Percentiles rank a stretch among this genome's conserved stretches.
Conservation (phyloP, 2,797 vertebrate genomes). For the Bradypodion pumilum region DNA sequence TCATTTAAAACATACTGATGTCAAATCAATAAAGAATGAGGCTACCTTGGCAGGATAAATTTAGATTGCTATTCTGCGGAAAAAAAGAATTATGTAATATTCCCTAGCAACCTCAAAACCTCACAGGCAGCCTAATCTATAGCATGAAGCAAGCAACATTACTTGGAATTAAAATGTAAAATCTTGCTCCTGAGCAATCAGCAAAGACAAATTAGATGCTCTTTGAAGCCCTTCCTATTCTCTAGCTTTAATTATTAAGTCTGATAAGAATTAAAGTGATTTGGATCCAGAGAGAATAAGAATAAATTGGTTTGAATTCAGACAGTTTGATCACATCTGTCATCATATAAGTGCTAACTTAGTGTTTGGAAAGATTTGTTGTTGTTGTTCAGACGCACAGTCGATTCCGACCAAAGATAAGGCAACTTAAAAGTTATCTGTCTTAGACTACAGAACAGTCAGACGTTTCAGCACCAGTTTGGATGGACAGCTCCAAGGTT, state of each 20-base stretch:
- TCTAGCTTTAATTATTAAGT: background rate
- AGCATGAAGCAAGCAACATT: background rate
- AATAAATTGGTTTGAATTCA: background rate
- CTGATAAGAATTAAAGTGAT: background rate
- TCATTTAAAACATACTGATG: background rate
- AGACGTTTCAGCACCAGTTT: background rate
- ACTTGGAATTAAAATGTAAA: background rate
- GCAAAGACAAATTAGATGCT: background rate
- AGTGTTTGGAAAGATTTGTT: background rate
- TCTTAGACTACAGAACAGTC: background rate
- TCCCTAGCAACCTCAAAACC: background rate
- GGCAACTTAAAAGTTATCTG: background rate
- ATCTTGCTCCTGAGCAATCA: background rate
- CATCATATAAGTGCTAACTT: no score
- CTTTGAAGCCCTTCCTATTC: background rate
- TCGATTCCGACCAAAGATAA: no score
- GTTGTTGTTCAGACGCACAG: no score
- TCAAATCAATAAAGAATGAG: background rate
- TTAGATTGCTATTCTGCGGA: background rate
- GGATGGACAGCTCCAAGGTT: slow-evolving; percentile 1
- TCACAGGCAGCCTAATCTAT: background rate
- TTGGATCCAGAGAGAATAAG: no score
- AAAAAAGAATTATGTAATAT: background rate
- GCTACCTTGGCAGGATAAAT: background rate
- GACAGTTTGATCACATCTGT: background rate